Percentiles rank a stretch among this genome's conserved stretches.
phyloP scores from a whole-genome alignment of 2,113 vertebrate species.

The Orycteropus afer region DNA sequence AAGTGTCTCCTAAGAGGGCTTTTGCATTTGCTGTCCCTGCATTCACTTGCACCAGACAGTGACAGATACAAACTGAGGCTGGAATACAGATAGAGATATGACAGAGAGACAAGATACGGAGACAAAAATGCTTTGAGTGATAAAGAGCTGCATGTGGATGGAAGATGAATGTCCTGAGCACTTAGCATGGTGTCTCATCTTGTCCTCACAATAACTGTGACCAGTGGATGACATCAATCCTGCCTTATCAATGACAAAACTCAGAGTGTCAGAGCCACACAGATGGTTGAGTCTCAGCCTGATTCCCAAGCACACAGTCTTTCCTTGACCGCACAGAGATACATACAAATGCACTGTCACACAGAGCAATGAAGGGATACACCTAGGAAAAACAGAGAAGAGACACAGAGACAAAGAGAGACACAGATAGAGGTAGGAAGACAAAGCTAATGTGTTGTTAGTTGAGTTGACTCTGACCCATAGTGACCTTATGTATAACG shows the following conservation, averaged over 20 bases:
- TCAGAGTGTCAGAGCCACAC: background rate
- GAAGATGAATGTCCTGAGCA: background rate
- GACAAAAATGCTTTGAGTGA: background rate
- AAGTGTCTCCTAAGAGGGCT: background rate
- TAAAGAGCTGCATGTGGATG: background rate
- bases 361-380: background rate
- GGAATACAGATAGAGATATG: background rate
- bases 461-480: background rate
- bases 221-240: too few relatives aligned
- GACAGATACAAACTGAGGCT: background rate
- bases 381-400: rapidly evolving
- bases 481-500: too few relatives aligned
- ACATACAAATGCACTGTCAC: background rate
- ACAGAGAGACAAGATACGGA: background rate
- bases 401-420: background rate
- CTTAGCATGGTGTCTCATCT: background rate
- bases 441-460: background rate
- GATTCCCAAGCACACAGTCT: background rate
- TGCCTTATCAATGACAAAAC: background rate
- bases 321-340: background rate
- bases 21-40: background rate
- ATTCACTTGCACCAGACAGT: background rate
- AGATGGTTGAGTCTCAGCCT: background rate
- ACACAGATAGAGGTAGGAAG: background rate
- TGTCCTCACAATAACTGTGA: background rate